Evolutionary conservation across 2,797 vertebrate species (phyloP).

Genomic region (Kryptopterus vitreolus): DNA sequence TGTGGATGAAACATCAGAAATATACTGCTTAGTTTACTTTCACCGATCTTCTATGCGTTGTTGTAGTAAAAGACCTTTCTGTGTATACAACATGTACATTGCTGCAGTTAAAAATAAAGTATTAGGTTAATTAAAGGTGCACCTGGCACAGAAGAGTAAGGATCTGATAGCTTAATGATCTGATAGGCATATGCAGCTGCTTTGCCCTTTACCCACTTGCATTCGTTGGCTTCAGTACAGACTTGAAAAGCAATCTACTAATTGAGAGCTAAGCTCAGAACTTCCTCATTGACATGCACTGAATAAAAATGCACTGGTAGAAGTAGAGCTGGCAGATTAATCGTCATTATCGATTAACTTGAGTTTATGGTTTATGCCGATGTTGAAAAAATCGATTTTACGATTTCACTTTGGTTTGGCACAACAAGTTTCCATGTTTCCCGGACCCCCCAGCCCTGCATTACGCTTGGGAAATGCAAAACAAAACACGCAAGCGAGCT

Average conservation of each 20-base stretch:
- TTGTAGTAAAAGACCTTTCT: background rate
- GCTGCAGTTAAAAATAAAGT: background rate
- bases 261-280: background rate
- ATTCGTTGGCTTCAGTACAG: background rate
- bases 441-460: no score
- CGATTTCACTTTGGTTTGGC: no score
- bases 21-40: background rate
- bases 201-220: background rate
- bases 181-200: background rate
- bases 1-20: background rate
- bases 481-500: no score
- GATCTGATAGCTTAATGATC: background rate
- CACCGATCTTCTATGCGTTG: background rate
- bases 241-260: conserved; percentile 4
- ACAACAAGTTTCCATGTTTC: no score
- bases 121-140: background rate
- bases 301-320: background rate
- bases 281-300: background rate
- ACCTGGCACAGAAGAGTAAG: background rate
- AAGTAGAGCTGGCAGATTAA: no score
- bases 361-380: no score
- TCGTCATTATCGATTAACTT: no score
- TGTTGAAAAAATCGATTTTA: no score
- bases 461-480: no score
- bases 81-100: background rate